Evolutionary conservation across 2,797 vertebrate genomes (phyloP).

Genomic region (Cuniculus paca): DNA sequence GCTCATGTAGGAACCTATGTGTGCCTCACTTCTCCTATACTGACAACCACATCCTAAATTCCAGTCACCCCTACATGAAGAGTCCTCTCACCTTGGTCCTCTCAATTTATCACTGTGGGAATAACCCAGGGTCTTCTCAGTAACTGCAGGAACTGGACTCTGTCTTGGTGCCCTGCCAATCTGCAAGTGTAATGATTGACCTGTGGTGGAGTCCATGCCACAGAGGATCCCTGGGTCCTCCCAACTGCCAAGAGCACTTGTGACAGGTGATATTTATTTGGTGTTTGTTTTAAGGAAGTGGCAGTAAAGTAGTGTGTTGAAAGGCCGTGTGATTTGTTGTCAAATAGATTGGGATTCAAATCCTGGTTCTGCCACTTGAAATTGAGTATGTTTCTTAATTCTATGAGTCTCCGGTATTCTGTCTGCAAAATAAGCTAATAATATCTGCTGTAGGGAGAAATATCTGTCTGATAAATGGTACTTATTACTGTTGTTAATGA

Average conservation of each 20-base stretch:
- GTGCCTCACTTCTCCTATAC: not conserved
- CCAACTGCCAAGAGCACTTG: not conserved
- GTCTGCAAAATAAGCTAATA: not conserved
- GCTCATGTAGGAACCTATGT: not conserved
- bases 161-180: not conserved
- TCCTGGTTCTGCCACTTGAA: not conserved
- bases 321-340: constrained; percentile 1
- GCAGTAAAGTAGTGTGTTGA: not conserved
- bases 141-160: not conserved
- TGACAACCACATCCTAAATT: too few species aligned
- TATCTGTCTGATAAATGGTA: not conserved
- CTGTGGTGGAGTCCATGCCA: not conserved
- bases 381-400: not conserved
- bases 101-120: not conserved
- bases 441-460: not conserved
- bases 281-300: not conserved
- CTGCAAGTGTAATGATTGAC: not conserved
- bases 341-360: not conserved
- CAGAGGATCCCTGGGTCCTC: not conserved
- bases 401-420: not conserved
- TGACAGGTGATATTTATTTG: not conserved
- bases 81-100: not conserved
- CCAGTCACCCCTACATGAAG: not conserved
- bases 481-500: not conserved
- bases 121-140: not conserved